These are phyloP conservation scores for Strongylocentrotus purpuratus DNA, from an alignment of 35 echinoderm and acorn worm genomes.

Conservation along the genomic window DNA sequence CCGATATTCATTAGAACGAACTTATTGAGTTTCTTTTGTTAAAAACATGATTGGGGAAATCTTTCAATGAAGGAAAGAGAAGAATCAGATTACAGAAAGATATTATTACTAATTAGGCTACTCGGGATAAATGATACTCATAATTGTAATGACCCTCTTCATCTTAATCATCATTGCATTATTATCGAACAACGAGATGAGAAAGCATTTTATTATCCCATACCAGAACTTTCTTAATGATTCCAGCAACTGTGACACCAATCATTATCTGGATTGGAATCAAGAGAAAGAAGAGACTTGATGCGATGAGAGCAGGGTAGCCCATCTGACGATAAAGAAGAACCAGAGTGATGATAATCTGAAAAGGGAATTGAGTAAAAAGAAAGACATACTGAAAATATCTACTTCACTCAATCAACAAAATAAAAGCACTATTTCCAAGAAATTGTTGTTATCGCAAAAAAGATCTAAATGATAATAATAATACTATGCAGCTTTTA, in stretches of 20 bases:
- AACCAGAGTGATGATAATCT: conserved; percentile 33
- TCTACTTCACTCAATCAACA: not conserved
- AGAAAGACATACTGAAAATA: not conserved
- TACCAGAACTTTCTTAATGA: conserved; percentile 54
- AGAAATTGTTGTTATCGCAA: not conserved
- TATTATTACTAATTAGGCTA: no score
- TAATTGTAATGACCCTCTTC: no score
- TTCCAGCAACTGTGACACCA: not conserved
- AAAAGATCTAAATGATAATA: no score
- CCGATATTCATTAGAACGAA: no score
- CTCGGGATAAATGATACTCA: no score
- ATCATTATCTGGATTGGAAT: conserved; percentile 37
- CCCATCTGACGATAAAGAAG: conserved; percentile 41
- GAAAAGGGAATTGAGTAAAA: not conserved
- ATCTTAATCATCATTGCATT: no score
- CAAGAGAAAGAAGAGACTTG: not conserved
- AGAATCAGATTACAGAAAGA: no score
- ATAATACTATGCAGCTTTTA: no score
- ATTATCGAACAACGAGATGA: no score
- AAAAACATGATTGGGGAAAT: no score
- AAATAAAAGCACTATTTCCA: not conserved
- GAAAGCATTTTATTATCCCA: not conserved
- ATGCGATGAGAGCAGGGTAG: conserved; percentile 19
- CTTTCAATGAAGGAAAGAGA: no score
- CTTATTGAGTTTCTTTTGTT: no score